Conservation (phyloP, 2,888 invertebrate genomes). For the Lepidonotus clava region DNA sequence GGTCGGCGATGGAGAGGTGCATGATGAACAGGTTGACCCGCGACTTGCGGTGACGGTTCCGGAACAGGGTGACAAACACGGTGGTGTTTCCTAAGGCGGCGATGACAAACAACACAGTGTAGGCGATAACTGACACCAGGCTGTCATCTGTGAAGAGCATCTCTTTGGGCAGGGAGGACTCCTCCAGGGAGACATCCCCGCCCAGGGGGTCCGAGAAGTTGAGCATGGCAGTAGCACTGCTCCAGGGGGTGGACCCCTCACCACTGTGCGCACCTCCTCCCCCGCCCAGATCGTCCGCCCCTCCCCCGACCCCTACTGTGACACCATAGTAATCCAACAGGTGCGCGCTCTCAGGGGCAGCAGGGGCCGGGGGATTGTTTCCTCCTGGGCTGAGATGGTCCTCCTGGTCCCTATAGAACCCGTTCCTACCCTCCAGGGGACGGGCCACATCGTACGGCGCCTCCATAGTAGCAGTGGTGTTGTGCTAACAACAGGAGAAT, state of each 20-base stretch:
- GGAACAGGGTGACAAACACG: conserved; percentile 60
- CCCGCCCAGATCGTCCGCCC: too few species aligned
- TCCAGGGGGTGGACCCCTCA: conserved; percentile 8
- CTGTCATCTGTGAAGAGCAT: conserved; percentile 94
- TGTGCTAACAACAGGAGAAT: too few species aligned
- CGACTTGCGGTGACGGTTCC: conserved; percentile 59
- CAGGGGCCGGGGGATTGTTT: too few species aligned
- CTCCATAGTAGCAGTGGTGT: too few species aligned
- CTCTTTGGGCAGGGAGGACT: conserved; percentile 80
- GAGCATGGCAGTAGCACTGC: too few species aligned
- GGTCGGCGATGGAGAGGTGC: conserved; percentile 88
- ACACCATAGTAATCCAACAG: neutral
- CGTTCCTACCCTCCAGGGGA: neutral
- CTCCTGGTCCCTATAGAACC: too few species aligned
- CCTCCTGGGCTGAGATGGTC: too few species aligned
- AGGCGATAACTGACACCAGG: conserved; percentile 89
- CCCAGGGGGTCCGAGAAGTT: neutral
- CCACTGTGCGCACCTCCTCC: neutral
- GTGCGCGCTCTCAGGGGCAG: too few species aligned
- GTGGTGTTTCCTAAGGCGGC: conserved; percentile 59
- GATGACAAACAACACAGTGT: conserved; percentile 82
- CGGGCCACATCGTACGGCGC: neutral
- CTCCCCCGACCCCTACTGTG: too few species aligned
- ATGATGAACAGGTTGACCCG: conserved; percentile 78
- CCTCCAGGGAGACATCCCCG: neutral